Conservation (phyloP, 2,113 vertebrate species). For the Cromileptes altivelis region DNA sequence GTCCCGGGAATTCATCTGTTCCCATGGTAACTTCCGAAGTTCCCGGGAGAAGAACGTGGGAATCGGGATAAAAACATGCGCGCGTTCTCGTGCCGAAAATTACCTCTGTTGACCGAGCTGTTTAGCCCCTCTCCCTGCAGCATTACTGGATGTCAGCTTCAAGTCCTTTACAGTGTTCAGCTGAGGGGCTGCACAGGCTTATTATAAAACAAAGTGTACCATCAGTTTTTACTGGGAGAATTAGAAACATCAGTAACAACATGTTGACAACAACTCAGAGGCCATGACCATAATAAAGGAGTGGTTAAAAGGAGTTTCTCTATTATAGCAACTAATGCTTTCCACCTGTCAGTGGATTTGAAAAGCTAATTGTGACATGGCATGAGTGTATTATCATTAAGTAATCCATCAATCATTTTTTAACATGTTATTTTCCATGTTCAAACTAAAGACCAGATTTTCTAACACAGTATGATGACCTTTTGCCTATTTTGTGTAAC, state of each 20-base stretch:
- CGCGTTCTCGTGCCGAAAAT: slow-evolving; percentile 63
- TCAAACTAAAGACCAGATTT: not conserved
- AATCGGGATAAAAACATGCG: slow-evolving; percentile 74
- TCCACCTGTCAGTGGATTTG: not conserved
- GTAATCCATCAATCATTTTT: not conserved
- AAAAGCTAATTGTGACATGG: not conserved
- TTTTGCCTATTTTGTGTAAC: not conserved
- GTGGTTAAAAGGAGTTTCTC: not conserved
- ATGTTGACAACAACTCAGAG: not conserved
- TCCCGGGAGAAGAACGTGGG: slow-evolving; percentile 80
- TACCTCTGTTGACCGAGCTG: slow-evolving; percentile 29
- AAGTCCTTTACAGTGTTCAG: slow-evolving; percentile 30
- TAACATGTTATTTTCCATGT: not conserved
- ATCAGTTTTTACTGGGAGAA: slow-evolving; percentile 18
- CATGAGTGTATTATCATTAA: not conserved
- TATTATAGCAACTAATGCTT: not conserved
- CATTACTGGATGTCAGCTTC: slow-evolving; percentile 28
- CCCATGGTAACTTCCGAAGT: slow-evolving; percentile 79
- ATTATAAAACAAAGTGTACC: slow-evolving; percentile 24
- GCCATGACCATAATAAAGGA: slow-evolving; percentile 3
- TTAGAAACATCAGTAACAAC: slow-evolving; percentile 22
- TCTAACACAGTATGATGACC: not conserved
- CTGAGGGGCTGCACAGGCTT: not conserved
- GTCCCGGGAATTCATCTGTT: slow-evolving; percentile 81
- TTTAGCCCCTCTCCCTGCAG: slow-evolving; percentile 27